Base-by-base conservation (phyloP, 35 echinoderm and acorn worm genomes). In the Ptychodera flava region DNA sequence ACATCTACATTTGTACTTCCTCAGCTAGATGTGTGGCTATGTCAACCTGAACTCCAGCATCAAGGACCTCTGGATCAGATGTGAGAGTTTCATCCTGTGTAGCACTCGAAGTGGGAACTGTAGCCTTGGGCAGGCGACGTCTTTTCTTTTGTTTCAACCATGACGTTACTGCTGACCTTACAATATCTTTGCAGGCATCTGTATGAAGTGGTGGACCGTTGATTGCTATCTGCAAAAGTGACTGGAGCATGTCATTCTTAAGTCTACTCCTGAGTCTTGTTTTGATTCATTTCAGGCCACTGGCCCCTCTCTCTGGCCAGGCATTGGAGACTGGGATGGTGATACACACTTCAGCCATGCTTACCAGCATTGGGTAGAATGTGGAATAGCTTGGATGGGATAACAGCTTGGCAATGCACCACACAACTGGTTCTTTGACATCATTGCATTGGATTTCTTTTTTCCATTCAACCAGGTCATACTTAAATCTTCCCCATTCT, bases 401-500 rank as follows among this genome's bases (percentile, higher is more conserved):
- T n/a, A n/a, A n/a, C 6, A 30, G 29, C 78, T 79, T 79, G 29
- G 1, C 28, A 30, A 30, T 31, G 6, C 6, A 10, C 1, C 32
- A 10, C n/a, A n/a, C n/a, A n/a, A n/a, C n/a, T n/a, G 34, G 76
- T 1, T 76, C 86, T 28, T n/a, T n/a, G n/a, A n/a, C n/a, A n/a
- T n/a, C n/a, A n/a, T n/a, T n/a, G n/a, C 77, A 10, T 15, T 16
- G 1, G 37, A 36, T 31, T 32, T 32, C 36, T 35, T 28, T 79
- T 1, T 1, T 1, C 86, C 86, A 88, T 35, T 88, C 77, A 31
- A 88, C 77, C 32, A 88, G n/a, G 75, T 88, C 86, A 88, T 27
- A 88, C 32, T 88, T 88, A 16, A 88, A 79, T 2, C 80, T 88
- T 12, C 31, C 33, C 86, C 86, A 88, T 32, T 88, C 86, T 28